Base-by-base conservation (phyloP, 1,140 invertebrate species). In the Scylla paramamosain region DNA sequence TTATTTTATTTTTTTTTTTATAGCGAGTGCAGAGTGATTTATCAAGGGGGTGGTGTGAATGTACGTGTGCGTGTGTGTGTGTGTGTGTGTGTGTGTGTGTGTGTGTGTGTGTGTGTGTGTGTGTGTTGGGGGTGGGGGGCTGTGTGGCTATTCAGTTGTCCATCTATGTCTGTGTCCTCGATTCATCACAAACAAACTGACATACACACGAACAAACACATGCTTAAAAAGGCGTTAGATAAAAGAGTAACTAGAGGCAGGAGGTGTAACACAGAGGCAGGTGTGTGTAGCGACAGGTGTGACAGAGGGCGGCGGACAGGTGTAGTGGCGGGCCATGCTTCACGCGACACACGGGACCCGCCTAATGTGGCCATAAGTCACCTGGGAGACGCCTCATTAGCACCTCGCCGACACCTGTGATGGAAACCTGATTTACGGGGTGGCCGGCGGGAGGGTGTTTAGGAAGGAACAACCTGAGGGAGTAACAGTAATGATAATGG, bases 351-450 rank as follows among this genome's bases (percentile, higher is more conserved):
- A 77, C 67, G 6, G 67, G 67, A n/a, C 67, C 67, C 67, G 67
- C 67, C 67, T 77, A 77, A 77, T 77, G 67, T 77, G 67, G 67
- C 67, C 67, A 77, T 77, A 77, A 25, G 67, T 77, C 67, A 77
- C 67, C 67, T 77, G 67, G 20, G 67, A 12, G 67, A 77, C 67
- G 67, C 67, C 67, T 77, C 67, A 77, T 77, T 77, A 77, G 25
- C 67, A 77, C 67, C 67, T n/a, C 20, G 52, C 12, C 52, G 52
- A 59, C 52, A 59, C 52, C 52, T 59, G 52, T 59, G 52, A 59
- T 59, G 52, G 52, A 59, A 59, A 59, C 3, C 20, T 59, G 52
- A 59, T 59, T 59, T 59, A 59, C 52, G 10, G 20, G 20, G 52
- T 20, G 52, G 52, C 52, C 52, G 10, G 52, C 52, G 52, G 52